These are phyloP conservation scores for Delphinapterus leucas DNA, from an alignment of 2,113 vertebrate genomes.

Conservation along the genomic window DNA sequence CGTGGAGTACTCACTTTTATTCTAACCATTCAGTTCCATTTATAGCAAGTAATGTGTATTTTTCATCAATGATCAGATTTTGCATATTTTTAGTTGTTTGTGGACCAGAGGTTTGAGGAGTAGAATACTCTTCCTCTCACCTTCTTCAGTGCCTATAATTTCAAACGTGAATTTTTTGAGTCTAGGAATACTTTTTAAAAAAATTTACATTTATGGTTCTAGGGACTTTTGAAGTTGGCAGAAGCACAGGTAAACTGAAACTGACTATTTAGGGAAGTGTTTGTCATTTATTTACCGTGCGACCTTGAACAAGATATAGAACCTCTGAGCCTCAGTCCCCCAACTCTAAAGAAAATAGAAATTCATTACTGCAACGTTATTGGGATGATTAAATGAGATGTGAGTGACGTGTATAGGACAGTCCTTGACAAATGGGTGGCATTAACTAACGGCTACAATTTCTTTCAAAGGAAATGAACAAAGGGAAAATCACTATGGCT, in stretches of 20 bases:
- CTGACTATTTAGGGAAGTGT: neutral
- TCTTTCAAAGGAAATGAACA: neutral
- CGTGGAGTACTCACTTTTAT: conserved; percentile 58
- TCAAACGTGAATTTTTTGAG: neutral
- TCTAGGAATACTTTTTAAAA: neutral
- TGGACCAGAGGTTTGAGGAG: neutral
- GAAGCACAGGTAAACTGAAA: neutral
- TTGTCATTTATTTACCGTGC: neutral
- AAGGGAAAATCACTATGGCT: neutral
- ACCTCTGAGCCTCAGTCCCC: neutral
- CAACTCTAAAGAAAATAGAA: conserved; percentile 8
- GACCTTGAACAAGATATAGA: neutral
- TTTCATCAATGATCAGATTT: conserved; percentile 10
- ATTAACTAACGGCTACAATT: neutral
- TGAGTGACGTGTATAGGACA: neutral
- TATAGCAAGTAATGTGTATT: conserved; percentile 51
- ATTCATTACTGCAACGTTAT: neutral
- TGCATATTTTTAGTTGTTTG: conserved; percentile 61
- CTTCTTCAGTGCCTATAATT: neutral
- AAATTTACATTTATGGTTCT: neutral
- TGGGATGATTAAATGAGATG: neutral
- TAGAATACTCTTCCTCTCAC: conserved; percentile 11
- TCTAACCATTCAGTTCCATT: conserved; percentile 57
- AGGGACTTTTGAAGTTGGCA: neutral
- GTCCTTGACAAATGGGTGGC: neutral